Base-by-base conservation (phyloP, 2,113 vertebrate genomes). In the Elaphurus davidianus region DNA sequence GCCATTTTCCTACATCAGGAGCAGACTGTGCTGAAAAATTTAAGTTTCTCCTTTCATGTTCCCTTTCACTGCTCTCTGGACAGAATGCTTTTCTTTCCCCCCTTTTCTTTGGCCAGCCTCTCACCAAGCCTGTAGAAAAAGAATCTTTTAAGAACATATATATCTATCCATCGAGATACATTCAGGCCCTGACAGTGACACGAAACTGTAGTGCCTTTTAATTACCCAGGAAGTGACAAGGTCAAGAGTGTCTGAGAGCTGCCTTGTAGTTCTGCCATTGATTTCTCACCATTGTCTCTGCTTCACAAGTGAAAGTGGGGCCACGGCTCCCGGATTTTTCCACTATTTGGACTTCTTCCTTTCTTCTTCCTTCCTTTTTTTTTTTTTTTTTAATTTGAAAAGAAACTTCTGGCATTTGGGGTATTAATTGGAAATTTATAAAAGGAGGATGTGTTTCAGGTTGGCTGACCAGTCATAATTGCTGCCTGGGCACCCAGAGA, bases 1-100 rank as follows among this genome's bases (percentile, higher is more conserved):
- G 25, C 98, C 98, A 97, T 99, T 99, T 99, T 99, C 99, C 99
- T 99, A 99, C 96, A 98, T 99, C 99, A 99, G 98, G 97, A 98
- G 97, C 99, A 98, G 98, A 92, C 99, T 98, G 98, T 95, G 97
- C 98, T 98, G 98, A 99, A 98, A 99, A 99, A 99, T 98, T 97
- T 98, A 98, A 98, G 98, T 98, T 99, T 98, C 98, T 97, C 97
- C 98, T 99, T 99, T 99, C 98, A 98, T 98, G 98, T 98, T 98
- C 97, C 97, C 98, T 98, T 98, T 98, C 98, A 98, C 96, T 52
- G 74, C 97, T 93, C 98, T 97, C 98, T 57, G 97, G 98, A 99
- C 98, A 99, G 98, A 98, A 99, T 98, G 98, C 98, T 98, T 99
- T 99, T 99, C 99, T 99, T 99, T 96, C 97, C 98, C 15, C 91